Conservation (phyloP, 2,888 invertebrate genomes). For the Liodrosophila aerea region DNA sequence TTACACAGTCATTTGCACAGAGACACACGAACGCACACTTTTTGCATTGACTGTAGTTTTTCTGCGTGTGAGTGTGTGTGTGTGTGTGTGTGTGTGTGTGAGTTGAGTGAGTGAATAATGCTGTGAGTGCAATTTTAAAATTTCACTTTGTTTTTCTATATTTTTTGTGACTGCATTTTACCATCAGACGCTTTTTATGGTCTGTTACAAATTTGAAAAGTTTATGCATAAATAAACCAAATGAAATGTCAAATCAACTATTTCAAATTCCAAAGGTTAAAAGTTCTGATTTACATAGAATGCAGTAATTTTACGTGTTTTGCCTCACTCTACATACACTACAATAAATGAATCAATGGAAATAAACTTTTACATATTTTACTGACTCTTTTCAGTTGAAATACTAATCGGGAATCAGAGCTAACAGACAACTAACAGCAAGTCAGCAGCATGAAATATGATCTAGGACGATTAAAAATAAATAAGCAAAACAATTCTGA, state of each 20-base stretch:
- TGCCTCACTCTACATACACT: no score
- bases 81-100: slow-evolving; percentile 2
- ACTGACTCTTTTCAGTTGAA: no score
- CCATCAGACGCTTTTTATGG: background rate
- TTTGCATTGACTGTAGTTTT: slow-evolving; percentile 31
- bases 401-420: no score
- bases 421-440: no score
- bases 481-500: no score
- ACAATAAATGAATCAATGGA: no score
- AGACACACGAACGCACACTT: slow-evolving; percentile 30
- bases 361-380: no score
- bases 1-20: slow-evolving; percentile 47
- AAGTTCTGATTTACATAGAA: no score
- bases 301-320: no score
- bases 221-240: slow-evolving; percentile 20
- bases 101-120: slow-evolving; percentile 44
- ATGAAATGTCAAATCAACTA: background rate
- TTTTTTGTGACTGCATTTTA: slow-evolving; percentile 7
- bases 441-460: no score
- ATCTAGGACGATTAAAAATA: no score
- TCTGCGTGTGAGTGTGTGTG: slow-evolving; percentile 2
- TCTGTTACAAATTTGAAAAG: slow-evolving; percentile 2
- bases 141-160: slow-evolving; percentile 38
- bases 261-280: background rate
- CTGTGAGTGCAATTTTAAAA: slow-evolving; percentile 44